A percentile compares a stretch with the other conserved stretches of the same genome.
phyloP scores from a whole-genome alignment of 2,797 vertebrate species.

The Thaleichthys pacificus region DNA sequence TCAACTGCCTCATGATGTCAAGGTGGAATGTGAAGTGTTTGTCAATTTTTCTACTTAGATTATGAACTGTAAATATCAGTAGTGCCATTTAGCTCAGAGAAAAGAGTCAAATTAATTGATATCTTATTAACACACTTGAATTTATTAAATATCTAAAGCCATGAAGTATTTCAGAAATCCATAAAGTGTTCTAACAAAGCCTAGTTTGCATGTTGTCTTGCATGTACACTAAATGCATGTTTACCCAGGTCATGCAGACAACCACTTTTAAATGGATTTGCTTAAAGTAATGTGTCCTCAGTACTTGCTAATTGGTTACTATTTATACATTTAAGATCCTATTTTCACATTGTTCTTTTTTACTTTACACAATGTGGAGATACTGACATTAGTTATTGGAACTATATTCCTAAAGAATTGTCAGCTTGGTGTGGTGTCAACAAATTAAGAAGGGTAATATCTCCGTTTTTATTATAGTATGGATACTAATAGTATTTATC shows the following conservation, averaged over 20 bases:
- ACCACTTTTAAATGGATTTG: neutral
- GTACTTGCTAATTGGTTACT: conserved; percentile 5
- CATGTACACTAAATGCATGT: neutral
- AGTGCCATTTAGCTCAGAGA: neutral
- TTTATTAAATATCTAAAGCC: neutral
- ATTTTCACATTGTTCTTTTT: neutral
- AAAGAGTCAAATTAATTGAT: neutral
- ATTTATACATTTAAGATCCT: neutral
- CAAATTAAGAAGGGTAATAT: conserved; percentile 2
- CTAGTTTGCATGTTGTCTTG: neutral
- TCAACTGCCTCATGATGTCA: neutral
- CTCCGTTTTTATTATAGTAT: neutral
- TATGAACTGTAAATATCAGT: neutral
- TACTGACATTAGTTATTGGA: conserved; percentile 1
- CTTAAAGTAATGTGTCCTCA: neutral
- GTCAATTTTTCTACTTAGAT: neutral
- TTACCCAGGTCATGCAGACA: neutral
- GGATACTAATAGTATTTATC: conserved; percentile 19
- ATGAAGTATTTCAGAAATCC: neutral
- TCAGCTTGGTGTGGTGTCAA: neutral
- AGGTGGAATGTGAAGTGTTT: neutral
- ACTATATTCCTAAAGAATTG: neutral
- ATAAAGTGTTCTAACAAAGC: neutral
- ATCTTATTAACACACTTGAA: neutral
- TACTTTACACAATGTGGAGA: neutral